Conservation (phyloP, 2,113 vertebrate species). For the Cariama cristata region DNA sequence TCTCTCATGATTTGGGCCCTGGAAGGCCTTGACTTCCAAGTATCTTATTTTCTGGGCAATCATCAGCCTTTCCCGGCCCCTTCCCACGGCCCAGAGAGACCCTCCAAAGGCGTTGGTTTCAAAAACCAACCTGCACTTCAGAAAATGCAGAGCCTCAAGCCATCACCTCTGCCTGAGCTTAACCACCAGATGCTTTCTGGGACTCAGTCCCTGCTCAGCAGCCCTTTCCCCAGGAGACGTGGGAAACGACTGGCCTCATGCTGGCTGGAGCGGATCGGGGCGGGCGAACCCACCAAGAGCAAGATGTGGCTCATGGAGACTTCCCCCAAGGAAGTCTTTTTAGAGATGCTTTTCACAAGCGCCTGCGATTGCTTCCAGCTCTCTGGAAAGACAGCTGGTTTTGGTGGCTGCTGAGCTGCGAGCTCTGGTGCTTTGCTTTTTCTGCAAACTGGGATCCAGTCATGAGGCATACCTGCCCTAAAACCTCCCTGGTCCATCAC, state of each 20-base stretch:
- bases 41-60: not conserved
- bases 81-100: not conserved
- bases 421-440: not conserved
- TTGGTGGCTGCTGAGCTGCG: not conserved
- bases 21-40: not conserved
- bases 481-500: not conserved
- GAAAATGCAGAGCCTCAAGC: not conserved
- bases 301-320: not conserved
- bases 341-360: not conserved
- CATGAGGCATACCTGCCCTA: not conserved
- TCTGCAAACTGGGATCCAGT: accelerated
- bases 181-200: not conserved
- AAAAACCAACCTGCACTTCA: not conserved
- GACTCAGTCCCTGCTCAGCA: not conserved
- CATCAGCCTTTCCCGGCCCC: not conserved
- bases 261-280: not conserved
- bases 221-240: not conserved
- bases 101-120: not conserved
- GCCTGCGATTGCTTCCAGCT: not conserved
- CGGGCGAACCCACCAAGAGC: accelerated
- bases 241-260: not conserved
- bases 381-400: not conserved
- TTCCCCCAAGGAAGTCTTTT: not conserved
- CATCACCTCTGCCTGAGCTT: not conserved
- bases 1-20: not conserved